Conservation (phyloP, 2,888 invertebrate species). For the Thyatira batis region DNA sequence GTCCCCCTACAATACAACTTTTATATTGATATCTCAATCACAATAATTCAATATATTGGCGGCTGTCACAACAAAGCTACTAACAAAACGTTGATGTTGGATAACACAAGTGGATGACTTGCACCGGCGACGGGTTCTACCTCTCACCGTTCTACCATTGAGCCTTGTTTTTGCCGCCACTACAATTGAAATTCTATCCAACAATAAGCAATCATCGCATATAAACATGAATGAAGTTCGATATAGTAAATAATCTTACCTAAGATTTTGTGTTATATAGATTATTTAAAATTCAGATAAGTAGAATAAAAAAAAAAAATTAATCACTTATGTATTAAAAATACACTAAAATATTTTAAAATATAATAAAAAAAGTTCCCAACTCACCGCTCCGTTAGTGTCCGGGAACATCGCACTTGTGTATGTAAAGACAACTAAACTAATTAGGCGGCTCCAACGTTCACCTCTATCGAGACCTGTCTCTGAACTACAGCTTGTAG, state of each 20-base stretch:
- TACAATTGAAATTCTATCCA: conserved; percentile 40
- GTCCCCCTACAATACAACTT: too few relatives aligned
- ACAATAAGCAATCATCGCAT: conserved; percentile 43
- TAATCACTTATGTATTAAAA: conserved; percentile 2
- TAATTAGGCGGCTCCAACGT: conserved; percentile 41
- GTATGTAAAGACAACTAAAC: conserved; percentile 30
- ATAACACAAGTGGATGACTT: conserved; percentile 34
- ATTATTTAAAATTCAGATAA: background rate
- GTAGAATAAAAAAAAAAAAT: conserved; percentile 3
- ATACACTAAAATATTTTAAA: conserved; percentile 16
- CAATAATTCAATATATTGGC: conserved; percentile 28
- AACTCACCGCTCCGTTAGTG: conserved; percentile 55
- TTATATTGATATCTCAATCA: conserved; percentile 25
- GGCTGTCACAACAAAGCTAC: conserved; percentile 44
- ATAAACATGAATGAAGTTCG: conserved; percentile 28
- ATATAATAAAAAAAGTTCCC: conserved; percentile 5
- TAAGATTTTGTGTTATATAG: conserved; percentile 1
- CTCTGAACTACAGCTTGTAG: conserved; percentile 44
- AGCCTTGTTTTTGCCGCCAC: conserved; percentile 28
- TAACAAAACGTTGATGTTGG: conserved; percentile 19
- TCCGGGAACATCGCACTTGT: conserved; percentile 59
- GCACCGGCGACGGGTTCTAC: conserved; percentile 16
- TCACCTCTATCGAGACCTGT: conserved; percentile 43
- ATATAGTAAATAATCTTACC: too few relatives aligned
- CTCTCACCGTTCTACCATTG: conserved; percentile 26